These are phyloP conservation scores for Podarcis lilfordi DNA, from an alignment of 2,797 vertebrate genomes.

Conservation along the genomic window DNA sequence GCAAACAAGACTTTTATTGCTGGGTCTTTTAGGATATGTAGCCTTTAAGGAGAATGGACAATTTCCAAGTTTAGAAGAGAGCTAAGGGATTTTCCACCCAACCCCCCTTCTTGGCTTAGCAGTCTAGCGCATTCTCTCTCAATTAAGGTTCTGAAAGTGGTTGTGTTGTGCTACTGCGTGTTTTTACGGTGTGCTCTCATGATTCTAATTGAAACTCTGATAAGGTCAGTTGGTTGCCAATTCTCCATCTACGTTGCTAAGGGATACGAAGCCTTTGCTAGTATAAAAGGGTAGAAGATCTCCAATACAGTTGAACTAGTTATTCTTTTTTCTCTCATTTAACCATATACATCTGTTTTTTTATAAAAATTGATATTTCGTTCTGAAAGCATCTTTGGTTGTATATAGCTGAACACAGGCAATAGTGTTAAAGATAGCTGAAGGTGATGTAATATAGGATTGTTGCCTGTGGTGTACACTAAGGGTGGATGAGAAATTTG, in stretches of 20 bases:
- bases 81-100: background rate
- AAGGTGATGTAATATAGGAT: background rate
- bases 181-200: constrained; percentile 41
- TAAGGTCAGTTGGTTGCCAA: constrained; percentile 41
- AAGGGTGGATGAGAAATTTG: too few relatives aligned
- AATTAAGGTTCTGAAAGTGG: constrained; percentile 42
- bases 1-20: constrained; percentile 33
- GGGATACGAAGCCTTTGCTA: constrained; percentile 20
- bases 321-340: background rate
- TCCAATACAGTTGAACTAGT: constrained; percentile 10
- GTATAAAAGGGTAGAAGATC: constrained; percentile 13
- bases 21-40: background rate
- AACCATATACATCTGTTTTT: background rate
- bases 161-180: constrained; percentile 33
- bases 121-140: constrained; percentile 12
- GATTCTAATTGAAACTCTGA: constrained; percentile 36
- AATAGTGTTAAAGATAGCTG: background rate
- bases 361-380: background rate
- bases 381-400: background rate
- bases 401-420: background rate
- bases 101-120: constrained; percentile 18
- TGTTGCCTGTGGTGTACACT: background rate
- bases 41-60: constrained; percentile 26
- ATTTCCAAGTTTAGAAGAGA: constrained; percentile 19
- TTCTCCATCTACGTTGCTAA: constrained; percentile 34